Conservation (phyloP, 53 echinoderm and acorn worm genomes). For the Mesocentrotus franciscanus region DNA sequence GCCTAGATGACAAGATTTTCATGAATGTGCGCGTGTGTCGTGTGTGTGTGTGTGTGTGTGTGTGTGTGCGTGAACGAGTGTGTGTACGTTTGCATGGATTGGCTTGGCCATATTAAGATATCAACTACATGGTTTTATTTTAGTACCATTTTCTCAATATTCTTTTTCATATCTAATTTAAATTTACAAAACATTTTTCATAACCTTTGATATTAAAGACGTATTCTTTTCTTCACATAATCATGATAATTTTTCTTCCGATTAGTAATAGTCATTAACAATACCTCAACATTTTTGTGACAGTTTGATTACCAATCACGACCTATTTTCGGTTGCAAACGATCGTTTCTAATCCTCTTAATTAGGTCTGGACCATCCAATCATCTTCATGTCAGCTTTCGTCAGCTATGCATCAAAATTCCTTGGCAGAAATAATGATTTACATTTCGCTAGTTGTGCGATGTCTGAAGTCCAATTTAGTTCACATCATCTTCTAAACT, state of each 20-base stretch:
- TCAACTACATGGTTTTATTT: too few species aligned
- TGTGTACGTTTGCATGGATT: neutral
- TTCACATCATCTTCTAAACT: neutral
- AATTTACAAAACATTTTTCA: too few species aligned
- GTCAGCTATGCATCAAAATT: conserved; percentile 10
- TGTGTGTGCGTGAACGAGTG: neutral
- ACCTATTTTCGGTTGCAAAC: neutral
- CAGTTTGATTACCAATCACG: neutral
- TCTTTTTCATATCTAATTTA: too few species aligned
- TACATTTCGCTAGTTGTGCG: neutral
- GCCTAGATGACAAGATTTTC: too few species aligned
- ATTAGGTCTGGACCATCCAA: neutral
- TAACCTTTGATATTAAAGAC: too few species aligned
- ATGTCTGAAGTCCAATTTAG: conserved; percentile 10
- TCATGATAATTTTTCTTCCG: neutral
- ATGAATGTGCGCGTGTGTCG: conserved; percentile 26
- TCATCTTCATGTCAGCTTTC: neutral
- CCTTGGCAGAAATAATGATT: neutral
- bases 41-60: conserved; percentile 50
- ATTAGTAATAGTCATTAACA: neutral
- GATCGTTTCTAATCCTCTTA: neutral
- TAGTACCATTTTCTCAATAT: too few species aligned
- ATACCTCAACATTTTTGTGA: neutral
- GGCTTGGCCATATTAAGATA: too few species aligned
- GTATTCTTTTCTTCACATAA: too few species aligned